Base-by-base conservation (phyloP, 1,140 invertebrate genomes). In the Agrilus planipennis region DNA sequence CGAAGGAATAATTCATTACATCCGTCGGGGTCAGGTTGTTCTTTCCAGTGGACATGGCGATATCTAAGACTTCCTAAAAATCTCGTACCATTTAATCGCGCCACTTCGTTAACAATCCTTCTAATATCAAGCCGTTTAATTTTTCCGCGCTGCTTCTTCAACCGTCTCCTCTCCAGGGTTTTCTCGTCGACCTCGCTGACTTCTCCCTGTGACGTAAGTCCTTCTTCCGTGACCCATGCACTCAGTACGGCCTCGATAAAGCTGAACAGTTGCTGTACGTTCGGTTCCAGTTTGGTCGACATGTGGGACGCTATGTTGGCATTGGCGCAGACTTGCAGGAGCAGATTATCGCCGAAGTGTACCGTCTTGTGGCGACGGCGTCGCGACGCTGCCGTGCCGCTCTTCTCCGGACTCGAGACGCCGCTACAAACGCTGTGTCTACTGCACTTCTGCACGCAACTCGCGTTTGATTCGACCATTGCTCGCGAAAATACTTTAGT, bases 201-300 rank as follows among this genome's bases (percentile, higher is more conserved):
- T 51, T 77, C 75, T 3, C 75, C 76, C 1, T 76, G 76, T 39
- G 75, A 76, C 1, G 71, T 72, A 29, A 77, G 66, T 11, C 75
- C 75, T 42, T 78, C 76, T 45, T 79, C 76, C 34, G 75, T 73
- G 9, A 75, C 75, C 75, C 75, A 77, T 15, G 76, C 74, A 51
- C 75, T 77, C 25, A 77, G 55, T 21, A 78, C 75, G 44, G 73
- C 73, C 57, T 81, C 79, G 34, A 82, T 80, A 52, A 82, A 82
- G 55, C 76, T 79, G 58, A 81, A 82, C 40, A 82, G 66, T 60
- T 81, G 76, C 56, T 81, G 77, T n/a, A 81, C 79, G 57, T 81
- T 81, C n/a, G 76, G 72, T 52, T 79, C 72, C 63, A 69, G 64
- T 47, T 57, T 67, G 34, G 42, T 58, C 11, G 53, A 47, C 31